Percentiles rank a stretch among this genome's conserved stretches.
Conservation (phyloP, 2,888 invertebrate species). For the Epinotia brunnichana region DNA sequence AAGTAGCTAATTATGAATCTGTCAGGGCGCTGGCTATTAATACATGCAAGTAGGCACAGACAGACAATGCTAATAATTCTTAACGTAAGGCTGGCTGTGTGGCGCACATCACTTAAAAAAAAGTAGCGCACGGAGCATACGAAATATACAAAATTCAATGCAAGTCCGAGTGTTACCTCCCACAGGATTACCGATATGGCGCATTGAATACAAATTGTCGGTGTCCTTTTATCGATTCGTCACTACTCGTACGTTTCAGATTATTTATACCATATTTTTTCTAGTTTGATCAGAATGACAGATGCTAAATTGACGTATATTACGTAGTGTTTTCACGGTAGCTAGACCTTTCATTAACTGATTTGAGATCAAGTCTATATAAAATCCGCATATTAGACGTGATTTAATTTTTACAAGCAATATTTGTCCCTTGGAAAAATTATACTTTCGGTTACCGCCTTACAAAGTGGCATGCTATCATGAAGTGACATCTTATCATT, state of each 20-base stretch:
- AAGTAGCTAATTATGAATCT: not conserved
- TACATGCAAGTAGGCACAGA: not conserved
- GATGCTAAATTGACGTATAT: too few species aligned
- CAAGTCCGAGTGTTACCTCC: constrained; percentile 37
- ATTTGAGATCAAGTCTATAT: too few species aligned
- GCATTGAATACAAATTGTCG: constrained; percentile 37
- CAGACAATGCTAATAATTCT: constrained; percentile 6
- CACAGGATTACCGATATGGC: constrained; percentile 33
- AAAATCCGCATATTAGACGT: too few species aligned
- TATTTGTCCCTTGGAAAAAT: too few species aligned
- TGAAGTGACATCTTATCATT: too few species aligned
- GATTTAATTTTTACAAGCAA: too few species aligned
- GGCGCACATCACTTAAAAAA: constrained; percentile 32
- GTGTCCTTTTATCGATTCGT: constrained; percentile 31
- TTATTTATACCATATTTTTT: too few species aligned
- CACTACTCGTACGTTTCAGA: not conserved
- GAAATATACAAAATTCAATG: constrained; percentile 35
- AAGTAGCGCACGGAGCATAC: constrained; percentile 16
- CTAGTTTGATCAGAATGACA: too few species aligned
- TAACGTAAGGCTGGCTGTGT: constrained; percentile 15
- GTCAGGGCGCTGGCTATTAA: not conserved
- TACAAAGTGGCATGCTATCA: too few species aligned
- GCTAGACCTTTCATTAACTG: too few species aligned
- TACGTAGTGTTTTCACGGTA: too few species aligned
- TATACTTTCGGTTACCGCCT: too few species aligned